A percentile compares a stretch with the other conserved stretches of the same genome.
Conservation (phyloP, 2,113 vertebrate species). For the Cryptomyrus ogoouensis region DNA sequence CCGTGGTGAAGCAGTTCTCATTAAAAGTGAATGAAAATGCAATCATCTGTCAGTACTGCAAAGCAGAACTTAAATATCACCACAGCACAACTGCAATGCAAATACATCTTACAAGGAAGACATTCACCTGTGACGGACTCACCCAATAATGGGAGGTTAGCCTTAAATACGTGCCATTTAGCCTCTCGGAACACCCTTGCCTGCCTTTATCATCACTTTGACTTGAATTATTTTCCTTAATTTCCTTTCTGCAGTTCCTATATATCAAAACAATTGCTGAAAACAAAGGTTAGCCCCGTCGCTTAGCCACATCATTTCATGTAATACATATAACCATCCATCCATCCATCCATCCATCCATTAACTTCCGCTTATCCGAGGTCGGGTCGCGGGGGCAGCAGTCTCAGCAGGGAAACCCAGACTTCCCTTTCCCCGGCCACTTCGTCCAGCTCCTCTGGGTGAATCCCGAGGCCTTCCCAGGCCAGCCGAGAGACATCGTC, state of each 20-base stretch:
- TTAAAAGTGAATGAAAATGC: background rate
- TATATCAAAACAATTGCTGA: background rate
- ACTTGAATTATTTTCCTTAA: background rate
- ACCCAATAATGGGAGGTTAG: background rate
- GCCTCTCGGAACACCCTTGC: background rate
- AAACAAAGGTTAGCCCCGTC: background rate
- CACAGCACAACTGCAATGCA: background rate
- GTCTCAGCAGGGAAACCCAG: too few relatives aligned
- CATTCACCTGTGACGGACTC: background rate
- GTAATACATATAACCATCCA: background rate
- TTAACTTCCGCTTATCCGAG: too few relatives aligned
- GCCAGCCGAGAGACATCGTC: too few relatives aligned
- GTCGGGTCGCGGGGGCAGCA: too few relatives aligned
- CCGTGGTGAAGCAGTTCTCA: background rate
- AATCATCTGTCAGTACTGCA: background rate
- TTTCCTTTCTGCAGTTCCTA: background rate
- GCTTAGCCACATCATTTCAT: background rate
- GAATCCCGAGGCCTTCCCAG: too few relatives aligned
- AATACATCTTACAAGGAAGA: background rate
- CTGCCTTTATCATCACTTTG: background rate
- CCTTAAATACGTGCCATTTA: background rate
- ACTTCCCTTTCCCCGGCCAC: too few relatives aligned
- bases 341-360: too few relatives aligned
- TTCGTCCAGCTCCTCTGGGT: too few relatives aligned
- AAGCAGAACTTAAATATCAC: background rate